These are phyloP conservation scores for Diploscapter pachys DNA, from an alignment of 1,140 invertebrate species.

Conservation along the genomic window DNA sequence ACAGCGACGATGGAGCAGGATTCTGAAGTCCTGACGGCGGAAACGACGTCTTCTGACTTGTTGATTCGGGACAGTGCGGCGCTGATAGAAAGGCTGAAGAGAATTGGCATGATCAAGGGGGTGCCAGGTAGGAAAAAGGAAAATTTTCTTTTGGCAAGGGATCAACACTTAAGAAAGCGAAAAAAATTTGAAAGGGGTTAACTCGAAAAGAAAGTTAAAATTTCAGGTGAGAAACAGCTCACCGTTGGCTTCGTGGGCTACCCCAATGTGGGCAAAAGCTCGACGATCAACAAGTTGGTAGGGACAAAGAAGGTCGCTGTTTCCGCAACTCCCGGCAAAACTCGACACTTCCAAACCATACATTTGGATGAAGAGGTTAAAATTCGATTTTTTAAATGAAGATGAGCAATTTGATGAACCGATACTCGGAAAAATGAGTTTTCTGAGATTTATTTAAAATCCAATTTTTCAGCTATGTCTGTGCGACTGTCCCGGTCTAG, in stretches of 20 bases:
- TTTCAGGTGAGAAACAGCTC: constrained; percentile 44
- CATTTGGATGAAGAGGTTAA: constrained; percentile 39
- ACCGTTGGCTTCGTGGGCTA: constrained; percentile 90
- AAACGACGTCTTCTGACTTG: too few relatives aligned
- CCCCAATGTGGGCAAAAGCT: constrained; percentile 99
- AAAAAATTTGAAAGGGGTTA: too few relatives aligned
- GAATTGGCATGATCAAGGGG: constrained; percentile 14
- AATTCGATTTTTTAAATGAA: too few relatives aligned
- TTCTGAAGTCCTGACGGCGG: too few relatives aligned
- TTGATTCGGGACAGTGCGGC: background rate
- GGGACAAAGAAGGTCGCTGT: constrained; percentile 87
- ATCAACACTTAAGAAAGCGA: too few relatives aligned
- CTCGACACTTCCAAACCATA: constrained; percentile 76
- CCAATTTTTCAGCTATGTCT: constrained; percentile 74
- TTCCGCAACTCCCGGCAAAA: constrained; percentile 92
- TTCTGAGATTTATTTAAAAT: constrained; percentile 65
- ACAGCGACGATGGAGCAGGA: background rate
- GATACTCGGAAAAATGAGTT: background rate
- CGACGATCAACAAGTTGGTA: constrained; percentile 90
- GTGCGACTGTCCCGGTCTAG: constrained; percentile 95
- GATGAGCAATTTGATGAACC: too few relatives aligned
- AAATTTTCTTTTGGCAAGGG: too few relatives aligned
- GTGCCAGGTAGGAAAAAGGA: background rate
- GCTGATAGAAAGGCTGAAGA: constrained; percentile 40
- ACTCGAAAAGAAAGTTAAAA: too few relatives aligned